Evolutionary conservation across 2,113 vertebrate species (phyloP).

Genomic region (Sorex fumeus): DNA sequence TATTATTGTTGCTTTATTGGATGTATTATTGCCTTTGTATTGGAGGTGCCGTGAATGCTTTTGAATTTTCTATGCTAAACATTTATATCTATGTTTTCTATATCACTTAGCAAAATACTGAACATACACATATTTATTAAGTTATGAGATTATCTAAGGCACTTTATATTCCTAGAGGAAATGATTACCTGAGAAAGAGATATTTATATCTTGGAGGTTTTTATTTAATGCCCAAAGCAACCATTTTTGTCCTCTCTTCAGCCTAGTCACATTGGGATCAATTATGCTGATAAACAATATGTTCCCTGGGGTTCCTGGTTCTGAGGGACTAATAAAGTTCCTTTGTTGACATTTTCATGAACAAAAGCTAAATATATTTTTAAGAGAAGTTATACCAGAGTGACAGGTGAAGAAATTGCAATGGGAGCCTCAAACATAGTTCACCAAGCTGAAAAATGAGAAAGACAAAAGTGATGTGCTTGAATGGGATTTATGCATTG

Average conservation of each 20-base stretch:
- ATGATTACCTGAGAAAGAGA: not conserved
- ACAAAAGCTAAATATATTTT: slow-evolving; percentile 43
- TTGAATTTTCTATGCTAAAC: not conserved
- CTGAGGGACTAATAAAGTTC: slow-evolving; percentile 32
- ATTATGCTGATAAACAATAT: slow-evolving; percentile 36
- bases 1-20: not conserved
- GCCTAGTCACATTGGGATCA: slow-evolving; percentile 55
- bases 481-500: not conserved
- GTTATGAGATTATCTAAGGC: not conserved
- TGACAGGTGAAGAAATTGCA: not conserved
- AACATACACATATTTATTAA: not conserved
- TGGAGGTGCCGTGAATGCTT: not conserved
- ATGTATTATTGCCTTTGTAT: not conserved
- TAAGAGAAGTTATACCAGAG: slow-evolving; percentile 34
- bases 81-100: not conserved
- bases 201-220: not conserved
- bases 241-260: not conserved
- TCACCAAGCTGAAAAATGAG: not conserved
- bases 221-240: not conserved
- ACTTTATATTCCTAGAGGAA: slow-evolving; percentile 9
- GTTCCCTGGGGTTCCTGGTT: not conserved
- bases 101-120: not conserved
- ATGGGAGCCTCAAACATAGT: not conserved
- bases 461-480: not conserved
- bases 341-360: slow-evolving; percentile 45